Conservation (phyloP, 1,140 invertebrate species). For the Metaphire vulgaris region DNA sequence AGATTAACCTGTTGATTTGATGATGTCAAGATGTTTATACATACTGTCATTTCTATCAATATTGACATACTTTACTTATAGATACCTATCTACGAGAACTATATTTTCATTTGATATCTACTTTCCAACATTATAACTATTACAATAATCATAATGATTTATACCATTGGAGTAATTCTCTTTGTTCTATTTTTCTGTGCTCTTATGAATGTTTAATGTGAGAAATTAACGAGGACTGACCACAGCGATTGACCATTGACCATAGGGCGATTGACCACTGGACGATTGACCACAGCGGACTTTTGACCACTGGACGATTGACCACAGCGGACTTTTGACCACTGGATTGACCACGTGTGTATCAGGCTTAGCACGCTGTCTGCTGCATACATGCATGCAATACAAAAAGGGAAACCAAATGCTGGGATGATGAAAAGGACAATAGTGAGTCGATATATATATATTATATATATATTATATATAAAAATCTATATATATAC, state of each 20-base stretch:
- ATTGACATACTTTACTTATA: too few species aligned
- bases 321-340: background rate
- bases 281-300: background rate
- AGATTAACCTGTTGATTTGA: too few species aligned
- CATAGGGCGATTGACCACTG: background rate
- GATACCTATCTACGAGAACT: too few species aligned
- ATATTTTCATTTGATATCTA: too few species aligned
- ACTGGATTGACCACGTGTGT: background rate
- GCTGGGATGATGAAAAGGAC: background rate
- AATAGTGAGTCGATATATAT: background rate
- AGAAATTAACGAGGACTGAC: too few species aligned
- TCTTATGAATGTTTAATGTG: too few species aligned
- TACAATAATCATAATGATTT: too few species aligned
- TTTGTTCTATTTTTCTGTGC: too few species aligned
- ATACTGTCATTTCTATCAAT: too few species aligned
- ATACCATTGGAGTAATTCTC: too few species aligned
- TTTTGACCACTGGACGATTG: background rate
- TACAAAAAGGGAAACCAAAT: background rate
- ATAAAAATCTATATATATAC: background rate
- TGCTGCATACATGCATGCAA: background rate
- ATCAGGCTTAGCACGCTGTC: background rate
- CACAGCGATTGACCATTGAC: background rate
- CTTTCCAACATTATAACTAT: too few species aligned
- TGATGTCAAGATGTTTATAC: too few species aligned
- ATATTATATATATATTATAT: background rate